Evolutionary conservation across 2,888 invertebrate genomes (phyloP), one percentile per base, ranked within the genome.

Genomic region (Sussaba pulchella): DNA sequence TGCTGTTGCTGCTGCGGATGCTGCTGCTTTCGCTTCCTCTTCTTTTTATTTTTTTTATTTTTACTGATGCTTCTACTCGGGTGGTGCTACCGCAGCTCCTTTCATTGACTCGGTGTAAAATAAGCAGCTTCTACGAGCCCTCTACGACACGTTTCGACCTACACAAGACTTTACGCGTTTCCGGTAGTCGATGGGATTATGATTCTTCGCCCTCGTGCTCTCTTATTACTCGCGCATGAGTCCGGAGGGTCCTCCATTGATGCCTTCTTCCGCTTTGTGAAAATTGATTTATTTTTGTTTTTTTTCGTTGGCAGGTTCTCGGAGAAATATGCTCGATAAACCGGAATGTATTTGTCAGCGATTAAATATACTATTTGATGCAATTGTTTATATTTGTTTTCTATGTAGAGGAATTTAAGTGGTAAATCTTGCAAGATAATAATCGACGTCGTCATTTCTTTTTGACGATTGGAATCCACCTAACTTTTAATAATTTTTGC

Each of bases 51-150:
- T n/a, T n/a, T n/a, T n/a, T n/a, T n/a, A n/a, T n/a, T n/a, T n/a
- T n/a, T 31, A 6, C 26, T 10, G 26, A 1, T n/a, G 54, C 54
- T 19, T 31, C 36, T 50, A 19, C 50, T 66, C 26, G 26, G 54
- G 26, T 54, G 54, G 54, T 52, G 50, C 14, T 54, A 2, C 14
- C 14, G 54, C 31, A 26, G 26, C n/a, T 31, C 12, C 31, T 39
- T n/a, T 19, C 12, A 14, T 4, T 26, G 12, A 21, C 50, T 2
- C 17, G 17, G 2, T 36, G 69, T 59, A 31, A 61, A 78, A 54
- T 83, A 83, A 83, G 82, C 82, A 82, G 81, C 82, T 82, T 84
- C 84, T 83, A 87, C 89, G 87, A 31, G 54, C 5, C 89, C 89
- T 31, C 31, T 89, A 88, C 88, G 88, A 89, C 82, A 87, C 75